phyloP scores from a whole-genome alignment of 1,140 invertebrate genomes.

The Phenacoccus solenopsis region DNA sequence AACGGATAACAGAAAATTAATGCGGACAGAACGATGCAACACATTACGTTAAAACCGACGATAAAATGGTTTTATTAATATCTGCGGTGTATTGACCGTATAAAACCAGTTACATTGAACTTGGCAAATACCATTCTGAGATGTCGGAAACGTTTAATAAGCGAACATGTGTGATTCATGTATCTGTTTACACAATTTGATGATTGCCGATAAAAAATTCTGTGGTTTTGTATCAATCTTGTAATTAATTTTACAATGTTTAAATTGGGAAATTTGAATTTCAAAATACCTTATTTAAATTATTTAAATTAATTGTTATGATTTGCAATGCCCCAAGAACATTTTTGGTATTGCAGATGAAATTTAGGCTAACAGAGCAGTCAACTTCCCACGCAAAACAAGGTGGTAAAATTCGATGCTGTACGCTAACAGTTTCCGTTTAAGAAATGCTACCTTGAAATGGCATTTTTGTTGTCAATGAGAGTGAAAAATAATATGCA shows the following conservation, averaged over 20 bases:
- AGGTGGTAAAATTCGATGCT: too few relatives aligned
- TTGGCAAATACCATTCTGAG: background rate
- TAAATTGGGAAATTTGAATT: background rate
- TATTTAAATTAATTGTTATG: background rate
- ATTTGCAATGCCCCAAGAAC: background rate
- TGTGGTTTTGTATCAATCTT: background rate
- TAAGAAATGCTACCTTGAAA: too few relatives aligned
- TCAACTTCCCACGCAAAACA: too few relatives aligned
- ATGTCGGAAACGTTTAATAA: background rate
- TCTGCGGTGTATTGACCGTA: background rate
- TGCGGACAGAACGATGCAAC: background rate
- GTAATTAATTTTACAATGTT: conserved; percentile 4
- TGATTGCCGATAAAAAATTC: background rate
- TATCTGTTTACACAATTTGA: conserved; percentile 2
- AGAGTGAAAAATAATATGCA: too few relatives aligned
- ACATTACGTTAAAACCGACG: background rate
- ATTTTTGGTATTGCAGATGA: too few relatives aligned
- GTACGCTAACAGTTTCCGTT: too few relatives aligned
- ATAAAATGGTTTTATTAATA: background rate
- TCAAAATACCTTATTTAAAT: background rate
- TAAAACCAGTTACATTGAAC: conserved; percentile 2
- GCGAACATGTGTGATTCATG: background rate
- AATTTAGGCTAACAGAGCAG: background rate
- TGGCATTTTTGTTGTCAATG: too few relatives aligned
- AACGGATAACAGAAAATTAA: background rate